These are phyloP conservation scores for Atethmia centrago DNA, from an alignment of 2,888 invertebrate genomes.

Conservation along the genomic window DNA sequence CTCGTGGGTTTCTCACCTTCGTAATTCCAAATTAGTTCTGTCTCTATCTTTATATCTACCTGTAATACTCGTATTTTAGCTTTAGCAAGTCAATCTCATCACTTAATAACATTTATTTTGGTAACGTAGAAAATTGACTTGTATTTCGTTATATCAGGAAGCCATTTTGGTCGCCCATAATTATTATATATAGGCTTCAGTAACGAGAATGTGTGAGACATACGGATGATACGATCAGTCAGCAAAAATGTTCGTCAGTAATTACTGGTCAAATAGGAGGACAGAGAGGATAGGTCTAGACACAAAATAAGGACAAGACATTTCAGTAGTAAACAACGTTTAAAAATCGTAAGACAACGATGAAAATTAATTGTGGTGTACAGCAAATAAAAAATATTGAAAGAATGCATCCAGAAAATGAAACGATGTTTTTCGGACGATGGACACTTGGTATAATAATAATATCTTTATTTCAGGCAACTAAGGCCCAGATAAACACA, in stretches of 20 bases:
- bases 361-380: neutral
- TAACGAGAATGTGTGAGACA: conserved; percentile 76
- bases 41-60: neutral
- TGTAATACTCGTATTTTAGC: neutral
- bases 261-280: no score
- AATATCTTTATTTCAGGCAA: no score
- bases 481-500: no score
- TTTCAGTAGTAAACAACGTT: neutral
- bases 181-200: conserved; percentile 78
- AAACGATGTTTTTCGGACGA: neutral
- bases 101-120: conserved; percentile 25
- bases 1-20: neutral
- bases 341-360: neutral
- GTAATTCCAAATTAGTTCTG: neutral
- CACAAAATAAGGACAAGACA: neutral
- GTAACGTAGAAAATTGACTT: conserved; percentile 49
- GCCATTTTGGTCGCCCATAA: conserved; percentile 76
- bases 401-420: neutral
- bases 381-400: neutral
- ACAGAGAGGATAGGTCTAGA: neutral
- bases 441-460: neutral
- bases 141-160: conserved; percentile 67
- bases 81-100: conserved; percentile 23
- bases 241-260: neutral
- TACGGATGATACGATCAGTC: conserved; percentile 39